Evolutionary conservation across 2,797 vertebrate species (phyloP), one percentile per base, ranked within the genome.

Genomic region (Zenarchopterus dispar): DNA sequence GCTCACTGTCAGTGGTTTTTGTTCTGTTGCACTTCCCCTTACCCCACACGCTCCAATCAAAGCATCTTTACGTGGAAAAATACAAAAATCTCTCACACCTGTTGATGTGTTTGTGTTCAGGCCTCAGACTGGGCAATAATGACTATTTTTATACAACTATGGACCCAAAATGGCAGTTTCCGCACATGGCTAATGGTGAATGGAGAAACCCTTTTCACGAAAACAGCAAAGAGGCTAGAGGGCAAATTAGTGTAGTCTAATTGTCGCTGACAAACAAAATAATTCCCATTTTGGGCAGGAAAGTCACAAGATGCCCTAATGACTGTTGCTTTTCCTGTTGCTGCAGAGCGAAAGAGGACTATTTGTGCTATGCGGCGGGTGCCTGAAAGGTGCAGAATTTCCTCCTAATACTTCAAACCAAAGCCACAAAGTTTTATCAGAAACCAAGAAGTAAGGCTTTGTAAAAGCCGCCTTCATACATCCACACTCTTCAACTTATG

Each of bases 51-150:
- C 36, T 89, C 80, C 67, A 75, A 82, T 84, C 57, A 71, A 55
- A 74, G 70, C 84, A 90, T 89, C 84, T 84, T 81, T 68, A 67
- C 74, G 78, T 58, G 50, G 49, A 50, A 61, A 64, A 28, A 31
- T 17, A 47, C 73, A 80, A 73, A 75, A 22, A 56, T 44, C 80
- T 87, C 80, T 62, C 71, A 88, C 89, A 92, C 87, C 90, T 91
- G 90, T 81, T 88, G 78, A 74, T 90, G 85, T 84, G 77, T 82
- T 74, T 78, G 71, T 72, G 78, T 78, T 24, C 67, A 60, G 64
- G 72, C 61, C 76, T 47, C 69, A 73, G 62, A 52, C 50, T 9
- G 56, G 62, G 78, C 51, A 62, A 68, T 59, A 74, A 86, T 73
- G 67, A 22, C 7, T 18, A 52, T 76, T 81, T 87, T 78, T 84